Evolutionary conservation across 2,888 invertebrate genomes (phyloP).

Genomic region (Automeris io): DNA sequence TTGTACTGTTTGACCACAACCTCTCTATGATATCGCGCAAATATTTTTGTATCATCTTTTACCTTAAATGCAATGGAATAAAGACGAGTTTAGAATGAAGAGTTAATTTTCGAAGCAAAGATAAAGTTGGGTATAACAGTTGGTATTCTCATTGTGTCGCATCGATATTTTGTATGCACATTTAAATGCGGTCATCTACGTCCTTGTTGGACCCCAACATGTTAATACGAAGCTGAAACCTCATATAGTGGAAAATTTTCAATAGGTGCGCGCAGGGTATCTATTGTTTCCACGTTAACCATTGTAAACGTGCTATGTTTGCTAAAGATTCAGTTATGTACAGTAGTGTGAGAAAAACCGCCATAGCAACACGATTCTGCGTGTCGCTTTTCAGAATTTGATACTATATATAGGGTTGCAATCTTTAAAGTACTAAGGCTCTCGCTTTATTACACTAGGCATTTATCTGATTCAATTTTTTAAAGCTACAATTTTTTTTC

Average conservation of each 20-base stretch:
- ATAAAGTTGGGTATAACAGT: conserved; percentile 37
- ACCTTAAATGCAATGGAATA: conserved; percentile 15
- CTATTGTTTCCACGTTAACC: conserved; percentile 20
- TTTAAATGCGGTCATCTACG: conserved; percentile 71
- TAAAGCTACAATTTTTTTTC: too few relatives aligned
- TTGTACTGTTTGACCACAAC: conserved; percentile 35
- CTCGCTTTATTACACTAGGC: too few relatives aligned
- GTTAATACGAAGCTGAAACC: conserved; percentile 51
- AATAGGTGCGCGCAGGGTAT: conserved; percentile 27
- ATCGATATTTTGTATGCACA: conserved; percentile 72
- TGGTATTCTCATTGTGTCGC: conserved; percentile 59
- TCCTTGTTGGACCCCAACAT: conserved; percentile 38
- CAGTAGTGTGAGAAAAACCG: conserved; percentile 1
- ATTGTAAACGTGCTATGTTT: conserved; percentile 10
- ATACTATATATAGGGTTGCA: too few relatives aligned
- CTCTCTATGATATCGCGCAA: conserved; percentile 5
- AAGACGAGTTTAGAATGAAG: conserved; percentile 21
- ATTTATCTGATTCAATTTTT: too few relatives aligned
- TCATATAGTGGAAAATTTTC: conserved; percentile 40
- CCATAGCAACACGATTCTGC: too few relatives aligned
- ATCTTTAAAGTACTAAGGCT: too few relatives aligned
- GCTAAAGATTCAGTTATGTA: conserved; percentile 1
- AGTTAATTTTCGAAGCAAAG: conserved; percentile 15
- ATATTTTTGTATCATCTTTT: background rate
- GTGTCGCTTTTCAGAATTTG: too few relatives aligned